A percentile compares a stretch with the other conserved stretches of the same genome.
Evolutionary conservation across 2,888 invertebrate species (phyloP).

Genomic region (Gonocerus acuteangulatus): DNA sequence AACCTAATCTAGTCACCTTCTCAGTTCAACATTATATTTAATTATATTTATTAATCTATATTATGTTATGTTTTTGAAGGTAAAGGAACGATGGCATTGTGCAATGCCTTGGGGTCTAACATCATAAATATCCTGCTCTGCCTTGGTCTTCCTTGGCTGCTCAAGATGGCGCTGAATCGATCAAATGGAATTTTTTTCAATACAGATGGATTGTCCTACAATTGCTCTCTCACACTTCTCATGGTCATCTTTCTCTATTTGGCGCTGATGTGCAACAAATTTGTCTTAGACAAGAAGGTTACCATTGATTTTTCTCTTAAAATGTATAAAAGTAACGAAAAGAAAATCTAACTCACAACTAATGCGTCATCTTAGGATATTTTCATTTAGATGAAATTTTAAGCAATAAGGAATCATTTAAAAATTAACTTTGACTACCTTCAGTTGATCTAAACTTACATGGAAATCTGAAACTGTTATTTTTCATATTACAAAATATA

Average conservation of each 20-base stretch:
- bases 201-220: background rate
- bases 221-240: conserved; percentile 69
- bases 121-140: conserved; percentile 81
- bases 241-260: conserved; percentile 71
- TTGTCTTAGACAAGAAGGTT: conserved; percentile 70
- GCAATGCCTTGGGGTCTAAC: conserved; percentile 83
- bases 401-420: too few species aligned
- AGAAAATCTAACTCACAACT: too few species aligned
- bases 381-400: too few species aligned
- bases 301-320: background rate
- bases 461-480: too few species aligned
- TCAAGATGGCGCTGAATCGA: conserved; percentile 76
- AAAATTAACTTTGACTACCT: too few species aligned
- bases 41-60: too few species aligned
- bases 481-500: too few species aligned
- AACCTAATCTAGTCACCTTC: too few species aligned
- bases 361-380: too few species aligned
- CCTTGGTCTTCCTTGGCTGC: conserved; percentile 79
- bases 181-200: conserved; percentile 64
- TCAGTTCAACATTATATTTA: too few species aligned
- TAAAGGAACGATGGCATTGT: conserved; percentile 84
- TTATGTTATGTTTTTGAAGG: conserved; percentile 57
- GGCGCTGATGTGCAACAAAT: conserved; percentile 77
- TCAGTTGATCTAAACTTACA: too few species aligned
- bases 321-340: too few species aligned